A percentile compares a stretch with the other conserved stretches of the same genome.
Conservation (phyloP, 2,797 vertebrate species). For the Leuciscus waleckii region DNA sequence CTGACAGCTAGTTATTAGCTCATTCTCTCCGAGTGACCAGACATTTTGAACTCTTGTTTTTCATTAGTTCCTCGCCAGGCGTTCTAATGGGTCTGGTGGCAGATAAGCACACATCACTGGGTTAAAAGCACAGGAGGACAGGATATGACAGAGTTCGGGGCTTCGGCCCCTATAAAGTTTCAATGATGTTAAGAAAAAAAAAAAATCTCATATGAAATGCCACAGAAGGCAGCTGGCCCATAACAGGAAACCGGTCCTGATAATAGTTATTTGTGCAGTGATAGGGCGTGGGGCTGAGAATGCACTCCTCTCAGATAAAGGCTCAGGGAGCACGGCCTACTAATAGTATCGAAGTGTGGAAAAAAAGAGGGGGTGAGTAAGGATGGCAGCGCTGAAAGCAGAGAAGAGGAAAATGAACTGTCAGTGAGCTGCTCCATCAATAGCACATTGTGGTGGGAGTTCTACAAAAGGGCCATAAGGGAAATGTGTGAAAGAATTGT, state of each 20-base stretch:
- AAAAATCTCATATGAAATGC: conserved; percentile 34
- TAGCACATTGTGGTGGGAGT: conserved; percentile 22
- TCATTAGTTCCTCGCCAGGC: conserved; percentile 36
- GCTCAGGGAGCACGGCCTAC: conserved; percentile 11
- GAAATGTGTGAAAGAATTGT: conserved; percentile 23
- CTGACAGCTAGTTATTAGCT: conserved; percentile 58
- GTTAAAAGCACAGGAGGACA: conserved; percentile 13
- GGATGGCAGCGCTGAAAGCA: conserved; percentile 15
- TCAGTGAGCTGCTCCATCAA: conserved; percentile 39
- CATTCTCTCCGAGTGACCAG: conserved; percentile 34
- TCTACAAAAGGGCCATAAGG: conserved; percentile 20
- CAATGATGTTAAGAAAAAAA: conserved; percentile 20
- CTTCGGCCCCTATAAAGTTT: conserved; percentile 3
- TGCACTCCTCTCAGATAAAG: conserved; percentile 29
- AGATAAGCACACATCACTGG: conserved; percentile 32
- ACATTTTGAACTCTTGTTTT: conserved; percentile 22
- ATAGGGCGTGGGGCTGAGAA: conserved; percentile 27
- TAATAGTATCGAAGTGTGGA: conserved; percentile 34
- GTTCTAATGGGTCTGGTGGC: conserved; percentile 3
- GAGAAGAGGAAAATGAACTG: conserved; percentile 33
- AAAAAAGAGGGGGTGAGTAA: conserved; percentile 39
- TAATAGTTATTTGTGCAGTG: conserved; percentile 43
- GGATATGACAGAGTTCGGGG: conserved; percentile 10
- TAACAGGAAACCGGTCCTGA: conserved; percentile 39
- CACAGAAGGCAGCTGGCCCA: background rate